These are phyloP conservation scores for Onychomys torridus DNA, from an alignment of 2,797 vertebrate species.

Conservation along the genomic window DNA sequence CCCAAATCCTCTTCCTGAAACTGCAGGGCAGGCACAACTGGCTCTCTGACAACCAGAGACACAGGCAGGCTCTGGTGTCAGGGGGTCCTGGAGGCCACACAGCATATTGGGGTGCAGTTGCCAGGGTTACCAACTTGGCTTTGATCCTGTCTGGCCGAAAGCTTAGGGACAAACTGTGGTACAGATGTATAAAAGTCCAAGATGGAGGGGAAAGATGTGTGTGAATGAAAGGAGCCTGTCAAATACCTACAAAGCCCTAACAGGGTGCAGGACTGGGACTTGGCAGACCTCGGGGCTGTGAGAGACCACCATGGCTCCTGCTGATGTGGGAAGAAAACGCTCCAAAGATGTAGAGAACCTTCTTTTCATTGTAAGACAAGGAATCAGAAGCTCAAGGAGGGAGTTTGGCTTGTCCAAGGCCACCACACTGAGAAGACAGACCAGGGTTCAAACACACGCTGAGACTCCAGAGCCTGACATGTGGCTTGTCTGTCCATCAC, in stretches of 20 bases:
- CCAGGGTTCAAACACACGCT: neutral
- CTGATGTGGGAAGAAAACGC: neutral
- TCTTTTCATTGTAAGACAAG: conserved; percentile 5
- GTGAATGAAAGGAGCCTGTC: neutral
- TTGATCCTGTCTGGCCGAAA: neutral
- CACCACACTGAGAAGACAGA: neutral
- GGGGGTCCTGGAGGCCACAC: neutral
- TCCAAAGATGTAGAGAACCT: neutral
- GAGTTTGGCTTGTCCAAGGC: neutral
- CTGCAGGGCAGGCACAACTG: conserved; percentile 15
- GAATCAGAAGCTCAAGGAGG: conserved; percentile 19
- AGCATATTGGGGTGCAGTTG: neutral
- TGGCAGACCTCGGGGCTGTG: neutral
- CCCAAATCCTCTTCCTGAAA: neutral
- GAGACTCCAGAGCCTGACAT: neutral
- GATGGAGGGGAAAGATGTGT: neutral
- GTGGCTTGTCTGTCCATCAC: neutral
- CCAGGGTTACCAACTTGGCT: neutral
- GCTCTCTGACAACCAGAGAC: neutral
- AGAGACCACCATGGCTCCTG: neutral
- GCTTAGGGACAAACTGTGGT: neutral
- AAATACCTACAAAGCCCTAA: neutral
- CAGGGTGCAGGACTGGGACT: neutral
- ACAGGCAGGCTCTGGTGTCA: neutral
- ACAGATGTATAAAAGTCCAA: neutral